Percentiles rank a stretch among this genome's conserved stretches.
Evolutionary conservation across 1,140 invertebrate species (phyloP).

Genomic region (Lordiphosa collinella): DNA sequence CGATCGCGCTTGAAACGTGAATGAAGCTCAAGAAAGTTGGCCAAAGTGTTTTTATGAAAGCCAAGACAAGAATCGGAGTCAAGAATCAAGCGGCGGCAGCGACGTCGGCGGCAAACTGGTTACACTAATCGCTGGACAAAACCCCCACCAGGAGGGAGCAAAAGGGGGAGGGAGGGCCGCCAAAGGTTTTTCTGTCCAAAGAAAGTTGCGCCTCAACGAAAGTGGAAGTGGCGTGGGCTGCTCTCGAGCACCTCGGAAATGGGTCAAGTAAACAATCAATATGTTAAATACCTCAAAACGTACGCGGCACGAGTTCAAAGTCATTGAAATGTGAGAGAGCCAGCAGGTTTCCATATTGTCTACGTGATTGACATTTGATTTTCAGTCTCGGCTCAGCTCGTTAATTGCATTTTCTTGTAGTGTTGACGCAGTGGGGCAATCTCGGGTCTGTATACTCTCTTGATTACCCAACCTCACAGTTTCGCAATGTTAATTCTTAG

Average conservation of each 20-base stretch:
- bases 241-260: conserved; percentile 47
- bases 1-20: conserved; percentile 54
- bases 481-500: not conserved
- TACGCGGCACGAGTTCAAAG: conserved; percentile 59
- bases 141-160: not conserved
- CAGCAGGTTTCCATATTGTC: conserved; percentile 46
- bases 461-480: conserved; percentile 13
- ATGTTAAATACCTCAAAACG: conserved; percentile 34
- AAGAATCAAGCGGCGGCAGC: conserved; percentile 38
- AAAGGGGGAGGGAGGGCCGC: not conserved
- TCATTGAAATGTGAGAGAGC: conserved; percentile 67
- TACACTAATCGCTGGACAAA: conserved; percentile 13
- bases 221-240: conserved; percentile 72
- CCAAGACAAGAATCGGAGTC: conserved; percentile 34
- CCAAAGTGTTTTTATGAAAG: conserved; percentile 76
- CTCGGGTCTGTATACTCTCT: not conserved
- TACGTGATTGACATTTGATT: conserved; percentile 68
- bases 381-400: conserved; percentile 18
- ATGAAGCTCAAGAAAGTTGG: conserved; percentile 76
- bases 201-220: conserved; percentile 64
- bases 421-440: conserved; percentile 28
- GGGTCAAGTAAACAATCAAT: conserved; percentile 68
- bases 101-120: conserved; percentile 46
- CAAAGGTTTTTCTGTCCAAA: conserved; percentile 30
- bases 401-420: conserved; percentile 69